Evolutionary conservation across 2,888 invertebrate species (phyloP), one percentile per base, ranked within the genome.

Genomic region (Netelia inedita): DNA sequence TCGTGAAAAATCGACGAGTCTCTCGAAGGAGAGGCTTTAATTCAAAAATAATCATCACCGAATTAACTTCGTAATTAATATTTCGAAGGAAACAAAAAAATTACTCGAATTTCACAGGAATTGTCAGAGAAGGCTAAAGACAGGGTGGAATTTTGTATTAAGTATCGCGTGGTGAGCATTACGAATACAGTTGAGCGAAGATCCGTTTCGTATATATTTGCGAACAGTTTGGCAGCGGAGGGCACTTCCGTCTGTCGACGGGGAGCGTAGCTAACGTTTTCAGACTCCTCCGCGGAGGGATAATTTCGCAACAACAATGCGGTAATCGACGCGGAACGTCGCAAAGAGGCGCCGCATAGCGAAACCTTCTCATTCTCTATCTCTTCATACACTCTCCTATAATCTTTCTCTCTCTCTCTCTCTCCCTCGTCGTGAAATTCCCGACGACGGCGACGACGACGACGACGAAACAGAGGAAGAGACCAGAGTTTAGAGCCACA

Each of bases 261-360:
- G 41, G 46, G 41, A 68, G 50, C 63, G 68, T 41, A 69, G 41
- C 61, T 14, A 50, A 50, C 63, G 69, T 69, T 69, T 35, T 50
- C 81, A 84, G 80, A 73, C 72, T 78, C 43, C 55, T 46, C 35
- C 43, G 71, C 69, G 65, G 19, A 81, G 78, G 35, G 81, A 85
- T 85, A 79, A 85, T 85, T 81, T 85, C 74, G 69, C 78, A 81
- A 74, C 81, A 81, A 85, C 81, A 85, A 85, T 81, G 84, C 84
- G 63, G 81, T 81, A 79, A 78, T 85, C 84, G 84, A 81, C 74
- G 84, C 84, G 84, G 72, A 85, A 85, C 84, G 78, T 79, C 68
- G 72, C 84, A 81, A 81, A 81, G 84, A 74, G 84, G 81, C 81
- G 84, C 84, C 84, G 65, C 78, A 53, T 23, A 69, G 53, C 41